Base-by-base conservation (phyloP, 2,797 vertebrate genomes). In the Etheostoma nigrum region DNA sequence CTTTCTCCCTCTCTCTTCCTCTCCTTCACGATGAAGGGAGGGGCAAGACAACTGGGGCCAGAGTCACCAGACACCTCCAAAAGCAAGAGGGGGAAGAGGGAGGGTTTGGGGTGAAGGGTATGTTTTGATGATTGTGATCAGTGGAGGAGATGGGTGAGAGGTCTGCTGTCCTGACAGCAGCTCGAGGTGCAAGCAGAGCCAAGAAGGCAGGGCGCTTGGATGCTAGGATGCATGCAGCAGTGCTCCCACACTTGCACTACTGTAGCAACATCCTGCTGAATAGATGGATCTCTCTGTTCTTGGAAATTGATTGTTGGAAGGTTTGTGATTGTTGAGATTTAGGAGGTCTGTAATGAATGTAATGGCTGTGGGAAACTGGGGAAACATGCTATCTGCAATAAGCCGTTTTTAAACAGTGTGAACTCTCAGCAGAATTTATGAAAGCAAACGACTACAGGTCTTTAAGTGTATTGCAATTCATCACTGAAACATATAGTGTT, bases 11-110 rank as follows among this genome's bases (percentile, higher is more conserved):
- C 91, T 92, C 87, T 88, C 85, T 65, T 85, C 82, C 75, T 88
- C 92, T 89, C 86, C 83, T 91, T 91, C 87, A 85, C 77, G 21
- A 76, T 86, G 77, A 89, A 94, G 92, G 93, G 92, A 95, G 92
- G 95, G 93, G 94, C 93, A 79, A 91, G 89, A 92, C 81, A 90
- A 77, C 88, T 84, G 76, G 81, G 91, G 91, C 91, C 83, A 68
- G 90, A 93, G 94, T 94, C 93, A 95, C 93, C 93, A 93, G 94
- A 95, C 92, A 94, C 93, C 92, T 93, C 87, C 4, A 89, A 82
- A 73, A 90, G 81, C 52, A 14, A 79, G 70, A 57, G 21, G 77
- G 76, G 72, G 63, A 48, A 54, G 58, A 45, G 72, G 74, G 79
- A 63, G 79, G 86, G 79, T 27, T 54, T 11, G 84, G 69, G 81